Evolutionary conservation across 2,888 invertebrate species (phyloP).

Genomic region (Dendrolimus houi): DNA sequence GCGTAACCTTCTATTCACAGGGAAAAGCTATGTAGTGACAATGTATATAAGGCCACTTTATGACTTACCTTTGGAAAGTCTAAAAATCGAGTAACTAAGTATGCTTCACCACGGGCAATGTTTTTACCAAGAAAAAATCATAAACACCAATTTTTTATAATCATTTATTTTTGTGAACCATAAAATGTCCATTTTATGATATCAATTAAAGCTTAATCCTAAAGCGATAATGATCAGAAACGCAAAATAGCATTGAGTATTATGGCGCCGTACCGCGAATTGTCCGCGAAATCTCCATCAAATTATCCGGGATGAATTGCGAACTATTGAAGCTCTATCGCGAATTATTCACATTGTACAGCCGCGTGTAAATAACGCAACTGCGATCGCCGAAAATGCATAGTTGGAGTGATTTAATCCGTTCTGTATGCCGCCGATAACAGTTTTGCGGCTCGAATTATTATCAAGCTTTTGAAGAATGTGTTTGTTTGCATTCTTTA

Average conservation of each 20-base stretch:
- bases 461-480: not conserved
- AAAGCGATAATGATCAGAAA: not conserved
- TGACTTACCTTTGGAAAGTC: too few species aligned
- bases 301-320: not conserved
- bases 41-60: too few species aligned
- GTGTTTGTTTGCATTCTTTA: too few species aligned
- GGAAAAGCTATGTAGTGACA: too few species aligned
- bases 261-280: not conserved
- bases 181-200: too few species aligned
- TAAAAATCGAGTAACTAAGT: too few species aligned
- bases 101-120: too few species aligned
- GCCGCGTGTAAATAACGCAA: conserved; percentile 13
- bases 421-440: conserved; percentile 9
- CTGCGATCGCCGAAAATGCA: conserved; percentile 9
- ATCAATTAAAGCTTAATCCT: too few species aligned
- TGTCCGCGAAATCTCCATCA: not conserved
- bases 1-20: too few species aligned
- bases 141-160: too few species aligned
- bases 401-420: conserved; percentile 8
- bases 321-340: not conserved
- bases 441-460: conserved; percentile 6
- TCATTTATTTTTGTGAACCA: too few species aligned
- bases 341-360: conserved; percentile 6
- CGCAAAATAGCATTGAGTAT: not conserved
- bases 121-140: too few species aligned